A percentile compares a stretch with the other conserved stretches of the same genome.
These are phyloP conservation scores for Sphyrna mokarran DNA, from an alignment of 2,113 vertebrate genomes.

Conservation along the genomic window DNA sequence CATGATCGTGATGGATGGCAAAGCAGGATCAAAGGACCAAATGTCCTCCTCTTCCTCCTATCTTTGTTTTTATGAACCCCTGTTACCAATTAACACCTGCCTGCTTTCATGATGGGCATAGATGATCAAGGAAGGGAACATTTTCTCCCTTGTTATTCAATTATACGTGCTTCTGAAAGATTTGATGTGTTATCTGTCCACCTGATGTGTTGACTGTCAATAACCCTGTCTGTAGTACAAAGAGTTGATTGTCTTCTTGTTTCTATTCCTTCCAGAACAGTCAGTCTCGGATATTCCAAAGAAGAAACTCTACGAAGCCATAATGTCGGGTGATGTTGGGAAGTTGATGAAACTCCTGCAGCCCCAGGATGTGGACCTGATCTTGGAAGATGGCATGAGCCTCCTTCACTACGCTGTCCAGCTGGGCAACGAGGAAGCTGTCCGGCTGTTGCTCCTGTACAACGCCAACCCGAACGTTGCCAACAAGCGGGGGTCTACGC, in stretches of 20 bases:
- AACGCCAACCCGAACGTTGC: conserved; percentile 81
- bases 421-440: conserved; percentile 82
- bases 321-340: conserved; percentile 75
- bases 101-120: too few species aligned
- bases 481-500: conserved; percentile 72
- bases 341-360: conserved; percentile 96
- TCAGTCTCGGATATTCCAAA: conserved; percentile 75
- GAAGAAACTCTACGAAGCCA: conserved; percentile 81
- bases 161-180: not conserved
- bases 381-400: conserved; percentile 68
- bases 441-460: conserved; percentile 86
- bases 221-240: not conserved
- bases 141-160: not conserved
- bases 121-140: not conserved
- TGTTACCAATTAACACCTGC: not conserved
- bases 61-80: too few species aligned
- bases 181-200: not conserved
- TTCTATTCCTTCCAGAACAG: conserved; percentile 59
- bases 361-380: conserved; percentile 91
- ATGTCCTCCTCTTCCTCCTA: too few species aligned
- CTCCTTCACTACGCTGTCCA: conserved; percentile 81
- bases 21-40: too few species aligned
- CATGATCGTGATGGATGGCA: too few species aligned
- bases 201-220: not conserved
- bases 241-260: not conserved